Conservation (phyloP, 1,140 invertebrate genomes). For the Aphelinus certus region DNA sequence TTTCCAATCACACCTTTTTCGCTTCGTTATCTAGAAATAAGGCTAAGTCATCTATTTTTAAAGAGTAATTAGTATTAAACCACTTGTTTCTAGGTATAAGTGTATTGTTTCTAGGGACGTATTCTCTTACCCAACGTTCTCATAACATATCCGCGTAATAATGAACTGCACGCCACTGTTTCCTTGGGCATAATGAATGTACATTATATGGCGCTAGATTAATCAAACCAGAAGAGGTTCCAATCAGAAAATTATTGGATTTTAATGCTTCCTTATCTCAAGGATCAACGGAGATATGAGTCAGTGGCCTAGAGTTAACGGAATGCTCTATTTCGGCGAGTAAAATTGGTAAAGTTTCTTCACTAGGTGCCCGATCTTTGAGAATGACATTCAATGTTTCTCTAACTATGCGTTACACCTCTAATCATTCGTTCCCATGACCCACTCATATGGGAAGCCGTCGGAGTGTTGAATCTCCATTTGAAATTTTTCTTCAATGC, state of each 20-base stretch:
- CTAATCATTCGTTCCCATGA: not conserved
- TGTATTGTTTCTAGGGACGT: conserved; percentile 45
- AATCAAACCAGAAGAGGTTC: not conserved
- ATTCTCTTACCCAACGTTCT: conserved; percentile 43
- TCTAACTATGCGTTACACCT: not conserved
- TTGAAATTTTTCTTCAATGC: not conserved
- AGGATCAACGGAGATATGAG: too few species aligned
- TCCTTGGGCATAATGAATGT: not conserved
- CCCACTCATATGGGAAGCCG: not conserved
- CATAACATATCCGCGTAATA: conserved; percentile 46
- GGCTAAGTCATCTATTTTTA: conserved; percentile 5
- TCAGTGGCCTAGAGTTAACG: too few species aligned
- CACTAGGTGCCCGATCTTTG: not conserved
- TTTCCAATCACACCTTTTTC: not conserved
- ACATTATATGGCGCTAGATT: not conserved
- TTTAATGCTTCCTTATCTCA: too few species aligned
- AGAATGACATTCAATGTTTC: not conserved
- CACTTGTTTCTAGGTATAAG: conserved; percentile 39
- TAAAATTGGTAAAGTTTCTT: conserved; percentile 3
- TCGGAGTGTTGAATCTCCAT: conserved; percentile 1
- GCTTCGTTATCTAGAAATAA: conserved; percentile 10
- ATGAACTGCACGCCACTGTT: conserved; percentile 22
- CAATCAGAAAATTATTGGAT: too few species aligned
- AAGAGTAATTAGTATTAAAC: not conserved
- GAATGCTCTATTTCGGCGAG: not conserved